phyloP scores from a whole-genome alignment of 2,113 vertebrate genomes.

The Nycticryphes semicollaris region DNA sequence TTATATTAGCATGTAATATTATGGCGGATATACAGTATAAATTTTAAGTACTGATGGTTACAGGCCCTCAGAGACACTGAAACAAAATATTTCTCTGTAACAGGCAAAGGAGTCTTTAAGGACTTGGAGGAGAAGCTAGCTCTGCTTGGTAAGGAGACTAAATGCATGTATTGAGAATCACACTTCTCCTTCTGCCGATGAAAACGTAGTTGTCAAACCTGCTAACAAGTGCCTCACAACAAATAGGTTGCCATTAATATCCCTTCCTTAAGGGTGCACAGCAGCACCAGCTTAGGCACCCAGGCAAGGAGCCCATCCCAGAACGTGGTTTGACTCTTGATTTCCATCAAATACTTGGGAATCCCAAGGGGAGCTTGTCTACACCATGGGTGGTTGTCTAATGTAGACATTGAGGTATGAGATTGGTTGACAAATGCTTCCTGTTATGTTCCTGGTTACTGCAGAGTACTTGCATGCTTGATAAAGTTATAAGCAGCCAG shows the following conservation, averaged over 20 bases:
- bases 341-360: neutral
- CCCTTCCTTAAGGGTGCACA: neutral
- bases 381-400: neutral
- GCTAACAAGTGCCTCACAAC: neutral
- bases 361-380: neutral
- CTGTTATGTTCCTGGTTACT: neutral
- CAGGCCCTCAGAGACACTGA: neutral
- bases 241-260: neutral
- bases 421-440: rapidly evolving
- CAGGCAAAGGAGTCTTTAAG: neutral
- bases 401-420: rapidly evolving
- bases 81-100: neutral
- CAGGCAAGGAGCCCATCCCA: neutral
- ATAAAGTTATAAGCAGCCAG: neutral
- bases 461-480: neutral
- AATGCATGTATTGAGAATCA: neutral
- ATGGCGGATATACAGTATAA: neutral
- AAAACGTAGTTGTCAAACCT: neutral
- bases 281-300: neutral
- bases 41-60: neutral
- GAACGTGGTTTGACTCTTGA: neutral
- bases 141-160: neutral
- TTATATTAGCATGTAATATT: neutral
- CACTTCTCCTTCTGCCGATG: neutral
- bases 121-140: neutral